A percentile compares a stretch with the other conserved stretches of the same genome.
phyloP scores from a whole-genome alignment of 1,140 invertebrate genomes.

The Drosophila nigrodunni region DNA sequence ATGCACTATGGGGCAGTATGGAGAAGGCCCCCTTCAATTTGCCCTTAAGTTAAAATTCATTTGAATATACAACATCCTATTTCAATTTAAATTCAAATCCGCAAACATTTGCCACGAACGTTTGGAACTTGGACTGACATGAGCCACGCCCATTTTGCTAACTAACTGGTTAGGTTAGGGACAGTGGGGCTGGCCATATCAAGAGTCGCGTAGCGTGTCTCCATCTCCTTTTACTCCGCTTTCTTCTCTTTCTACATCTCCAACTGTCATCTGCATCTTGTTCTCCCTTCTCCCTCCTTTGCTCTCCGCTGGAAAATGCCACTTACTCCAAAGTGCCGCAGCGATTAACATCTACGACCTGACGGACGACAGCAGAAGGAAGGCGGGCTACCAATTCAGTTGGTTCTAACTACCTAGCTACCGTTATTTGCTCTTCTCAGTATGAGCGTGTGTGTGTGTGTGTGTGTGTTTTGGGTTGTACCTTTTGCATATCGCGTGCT shows the following conservation, averaged over 20 bases:
- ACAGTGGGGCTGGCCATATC: slow-evolving; percentile 62
- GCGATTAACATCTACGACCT: slow-evolving; percentile 82
- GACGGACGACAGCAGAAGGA: slow-evolving; percentile 44
- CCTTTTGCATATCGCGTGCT: slow-evolving; percentile 78
- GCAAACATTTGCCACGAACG: slow-evolving; percentile 81
- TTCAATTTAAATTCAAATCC: slow-evolving; percentile 85
- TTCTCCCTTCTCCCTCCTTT: slow-evolving; percentile 10
- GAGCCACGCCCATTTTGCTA: slow-evolving; percentile 60
- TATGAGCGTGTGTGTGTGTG: slow-evolving; percentile 9
- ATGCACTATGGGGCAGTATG: slow-evolving; percentile 22
- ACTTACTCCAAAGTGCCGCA: slow-evolving; percentile 82
- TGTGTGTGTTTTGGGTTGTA: slow-evolving; percentile 52
- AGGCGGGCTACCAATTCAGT: slow-evolving; percentile 24
- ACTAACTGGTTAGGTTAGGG: slow-evolving; percentile 35
- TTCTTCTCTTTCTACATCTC: slow-evolving; percentile 20
- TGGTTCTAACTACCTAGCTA: slow-evolving; percentile 44
- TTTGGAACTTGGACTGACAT: slow-evolving; percentile 70
- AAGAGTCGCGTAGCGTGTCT: slow-evolving; percentile 54
- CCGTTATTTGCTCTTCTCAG: slow-evolving; percentile 64
- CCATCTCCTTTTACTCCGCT: slow-evolving; percentile 35
- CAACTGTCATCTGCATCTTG: slow-evolving; percentile 17
- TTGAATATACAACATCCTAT: slow-evolving; percentile 84
- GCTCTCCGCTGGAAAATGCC: slow-evolving; percentile 72
- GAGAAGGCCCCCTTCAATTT: slow-evolving; percentile 49
- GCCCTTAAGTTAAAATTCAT: slow-evolving; percentile 84